Evolutionary conservation across 2,888 invertebrate species (phyloP), one percentile per base, ranked within the genome.

Genomic region (Scelioninae gen. 1): DNA sequence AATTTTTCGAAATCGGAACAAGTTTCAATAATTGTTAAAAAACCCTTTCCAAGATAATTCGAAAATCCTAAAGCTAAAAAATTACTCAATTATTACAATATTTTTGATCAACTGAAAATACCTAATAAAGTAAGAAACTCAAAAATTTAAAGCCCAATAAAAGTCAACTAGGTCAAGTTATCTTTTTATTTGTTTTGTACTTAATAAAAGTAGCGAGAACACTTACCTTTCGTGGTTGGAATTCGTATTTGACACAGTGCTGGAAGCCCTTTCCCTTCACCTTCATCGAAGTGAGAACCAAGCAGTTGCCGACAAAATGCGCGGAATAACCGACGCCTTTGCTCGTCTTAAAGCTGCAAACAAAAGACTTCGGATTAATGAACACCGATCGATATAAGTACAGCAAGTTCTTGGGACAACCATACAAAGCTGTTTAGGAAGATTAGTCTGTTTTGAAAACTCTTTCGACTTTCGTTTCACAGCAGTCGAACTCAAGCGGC

Each of bases 261-360:
- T 99, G 99, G 94, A 99, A 98, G 86, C 99, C 99, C 94, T 99
- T 99, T 90, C 98, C 99, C 92, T 98, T 98, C 86, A 99, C 96
- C 94, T 99, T 99, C 98, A 99, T 99, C 34, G 98, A 98, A 32
- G 99, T 99, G 89, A 99, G 95, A 85, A 99, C 99, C 86, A 99
- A 95, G 93, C 99, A 99, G 94, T 98, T 99, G 88, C 99, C 99
- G 88, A 99, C 98, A 93, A 99, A 99, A 94, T 99, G 99, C 75
- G 99, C 99, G 63, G 99, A 98, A 93, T 99, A 99, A 55, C 99
- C 99, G 71, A 99, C 96, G 86, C 99, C 99, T 95, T 99, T 99
- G 92, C 98, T 97, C 84, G 99, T 99, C 93, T 99, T 98, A 94
- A 99, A 99, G 94, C 99, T 98, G 94, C 9, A 90, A 88, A 45